A percentile compares a stretch with the other conserved stretches of the same genome.
Evolutionary conservation across 30 jellyfish, hydroid and myxozoan genomes (phyloP).

Genomic region (Hydractinia echinata): DNA sequence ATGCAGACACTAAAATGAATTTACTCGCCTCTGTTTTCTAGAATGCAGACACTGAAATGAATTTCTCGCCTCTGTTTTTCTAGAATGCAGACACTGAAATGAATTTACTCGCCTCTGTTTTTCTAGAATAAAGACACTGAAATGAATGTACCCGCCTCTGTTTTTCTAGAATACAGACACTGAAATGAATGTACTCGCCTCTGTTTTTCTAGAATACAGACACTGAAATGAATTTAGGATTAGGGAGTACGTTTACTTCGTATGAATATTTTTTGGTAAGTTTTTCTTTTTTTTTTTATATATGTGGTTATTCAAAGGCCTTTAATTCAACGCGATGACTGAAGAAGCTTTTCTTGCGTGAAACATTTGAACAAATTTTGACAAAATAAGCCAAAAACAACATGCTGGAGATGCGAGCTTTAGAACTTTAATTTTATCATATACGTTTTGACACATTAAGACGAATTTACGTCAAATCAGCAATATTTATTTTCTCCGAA

Average conservation of each 20-base stretch:
- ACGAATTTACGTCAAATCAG: no score
- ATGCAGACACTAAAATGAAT: conserved; percentile 38
- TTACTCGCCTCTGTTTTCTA: conserved; percentile 26
- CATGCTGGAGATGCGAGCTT: no score
- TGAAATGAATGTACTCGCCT: conserved; percentile 9
- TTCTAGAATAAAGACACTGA: conserved; percentile 45
- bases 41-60: conserved; percentile 49
- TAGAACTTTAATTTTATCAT: no score
- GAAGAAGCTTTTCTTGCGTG: no score
- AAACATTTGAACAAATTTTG: no score
- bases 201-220: conserved; percentile 42
- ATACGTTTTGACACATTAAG: no score
- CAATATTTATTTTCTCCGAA: no score
- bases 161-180: conserved; percentile 44
- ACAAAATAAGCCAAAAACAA: no score
- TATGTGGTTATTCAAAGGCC: no score
- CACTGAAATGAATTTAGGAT: conserved; percentile 28
- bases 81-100: conserved; percentile 52
- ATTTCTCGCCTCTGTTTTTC: conserved; percentile 9
- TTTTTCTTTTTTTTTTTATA: no score
- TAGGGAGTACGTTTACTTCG: conserved; percentile 37
- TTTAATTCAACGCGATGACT: no score
- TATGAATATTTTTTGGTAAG: conserved; percentile 32
- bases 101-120: conserved; percentile 21
- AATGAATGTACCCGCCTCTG: conserved; percentile 28